A percentile compares a stretch with the other conserved stretches of the same genome.
These are phyloP conservation scores for Cheilosia impressa DNA, from an alignment of 2,888 invertebrate species.

Conservation along the genomic window DNA sequence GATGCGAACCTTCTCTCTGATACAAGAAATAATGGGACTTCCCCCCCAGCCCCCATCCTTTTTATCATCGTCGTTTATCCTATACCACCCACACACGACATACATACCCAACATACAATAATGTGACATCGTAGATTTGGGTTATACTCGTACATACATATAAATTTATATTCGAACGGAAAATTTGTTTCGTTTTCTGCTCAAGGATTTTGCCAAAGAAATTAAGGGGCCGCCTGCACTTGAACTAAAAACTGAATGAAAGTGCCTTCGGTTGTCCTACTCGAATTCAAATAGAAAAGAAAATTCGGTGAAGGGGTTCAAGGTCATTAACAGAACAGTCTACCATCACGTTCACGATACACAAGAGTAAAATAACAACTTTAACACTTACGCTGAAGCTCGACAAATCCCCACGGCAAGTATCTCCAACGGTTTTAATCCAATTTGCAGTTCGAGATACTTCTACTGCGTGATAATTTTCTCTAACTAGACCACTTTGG, in stretches of 20 bases:
- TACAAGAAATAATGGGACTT: constrained; percentile 74
- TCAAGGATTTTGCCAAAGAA: constrained; percentile 26
- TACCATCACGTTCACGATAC: too few relatives aligned
- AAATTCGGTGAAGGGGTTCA: neutral
- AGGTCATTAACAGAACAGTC: neutral
- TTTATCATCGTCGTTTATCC: constrained; percentile 67
- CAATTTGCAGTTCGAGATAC: constrained; percentile 42
- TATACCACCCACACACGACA: neutral
- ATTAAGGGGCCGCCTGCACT: constrained; percentile 42
- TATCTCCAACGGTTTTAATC: constrained; percentile 67
- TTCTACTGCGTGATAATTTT: constrained; percentile 1
- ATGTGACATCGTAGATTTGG: constrained; percentile 63
- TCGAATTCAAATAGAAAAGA: too few relatives aligned
- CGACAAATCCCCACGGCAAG: neutral
- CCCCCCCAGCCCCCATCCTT: constrained; percentile 40
- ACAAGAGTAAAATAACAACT: neutral
- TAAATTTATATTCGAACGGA: constrained; percentile 7
- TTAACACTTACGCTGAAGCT: too few relatives aligned
- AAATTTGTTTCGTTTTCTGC: constrained; percentile 58
- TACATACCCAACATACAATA: constrained; percentile 16
- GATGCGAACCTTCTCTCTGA: constrained; percentile 58
- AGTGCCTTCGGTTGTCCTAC: neutral
- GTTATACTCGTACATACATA: constrained; percentile 3
- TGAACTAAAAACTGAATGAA: constrained; percentile 28
- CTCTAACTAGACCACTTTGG: constrained; percentile 39